A percentile compares a stretch with the other conserved stretches of the same genome.
phyloP scores from a whole-genome alignment of 2,113 vertebrate genomes.

The Motacilla tschutschensis region DNA sequence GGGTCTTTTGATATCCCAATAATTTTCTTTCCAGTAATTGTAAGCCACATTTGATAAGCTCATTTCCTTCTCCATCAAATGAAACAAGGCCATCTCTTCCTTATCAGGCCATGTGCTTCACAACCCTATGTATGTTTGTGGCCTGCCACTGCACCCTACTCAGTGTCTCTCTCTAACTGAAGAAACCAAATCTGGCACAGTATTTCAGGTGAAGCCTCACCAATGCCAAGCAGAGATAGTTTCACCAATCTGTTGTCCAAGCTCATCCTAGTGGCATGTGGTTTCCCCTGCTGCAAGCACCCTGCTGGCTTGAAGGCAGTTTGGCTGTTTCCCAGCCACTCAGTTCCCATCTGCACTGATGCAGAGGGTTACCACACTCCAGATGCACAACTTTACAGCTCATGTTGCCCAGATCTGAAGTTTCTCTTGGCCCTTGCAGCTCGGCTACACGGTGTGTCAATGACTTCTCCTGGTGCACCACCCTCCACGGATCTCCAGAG shows the following conservation, averaged over 20 bases:
- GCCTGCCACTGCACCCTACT: neutral
- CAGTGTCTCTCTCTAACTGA: neutral
- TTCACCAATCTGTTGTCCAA: neutral
- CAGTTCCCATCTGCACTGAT: neutral
- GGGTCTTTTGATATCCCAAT: neutral
- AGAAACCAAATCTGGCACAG: neutral
- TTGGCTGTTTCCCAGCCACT: neutral
- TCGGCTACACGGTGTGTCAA: rapidly evolving
- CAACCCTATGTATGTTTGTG: neutral
- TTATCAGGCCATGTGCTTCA: neutral
- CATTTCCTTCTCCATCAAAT: neutral
- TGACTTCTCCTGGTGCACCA: rapidly evolving
- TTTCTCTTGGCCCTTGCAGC: neutral
- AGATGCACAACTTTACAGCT: neutral
- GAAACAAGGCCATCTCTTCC: neutral
- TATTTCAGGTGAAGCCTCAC: neutral
- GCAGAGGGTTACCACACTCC: neutral
- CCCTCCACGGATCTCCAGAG: neutral
- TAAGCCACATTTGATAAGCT: neutral
- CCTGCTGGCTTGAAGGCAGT: neutral
- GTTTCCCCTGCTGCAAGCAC: neutral
- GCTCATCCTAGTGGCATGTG: neutral
- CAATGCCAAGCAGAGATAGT: neutral
- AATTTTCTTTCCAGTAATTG: neutral
- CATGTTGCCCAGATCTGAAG: neutral